phyloP scores from a whole-genome alignment of 30 jellyfish, hydroid and myxozoan species.

The Nemopilema nomurai region DNA sequence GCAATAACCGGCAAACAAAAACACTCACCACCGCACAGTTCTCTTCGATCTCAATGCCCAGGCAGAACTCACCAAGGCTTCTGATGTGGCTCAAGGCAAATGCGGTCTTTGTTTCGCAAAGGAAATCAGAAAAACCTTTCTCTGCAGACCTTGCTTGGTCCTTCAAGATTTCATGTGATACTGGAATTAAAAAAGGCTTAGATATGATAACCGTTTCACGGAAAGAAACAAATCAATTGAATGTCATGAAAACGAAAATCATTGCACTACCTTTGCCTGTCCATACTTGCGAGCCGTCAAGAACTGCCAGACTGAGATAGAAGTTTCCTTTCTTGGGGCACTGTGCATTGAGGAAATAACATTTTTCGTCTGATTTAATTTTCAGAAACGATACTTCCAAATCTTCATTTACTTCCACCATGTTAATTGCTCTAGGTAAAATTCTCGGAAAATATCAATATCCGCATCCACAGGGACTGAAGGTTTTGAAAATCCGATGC shows the following conservation, averaged over 20 bases:
- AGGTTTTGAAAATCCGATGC: constrained; percentile 29
- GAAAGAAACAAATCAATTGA: too few species aligned
- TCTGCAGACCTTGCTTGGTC: constrained; percentile 60
- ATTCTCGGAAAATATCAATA: constrained; percentile 16
- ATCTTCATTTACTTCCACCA: constrained; percentile 37
- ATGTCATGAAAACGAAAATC: too few species aligned
- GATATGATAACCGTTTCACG: background rate
- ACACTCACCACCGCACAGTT: constrained; percentile 13
- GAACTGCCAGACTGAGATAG: background rate
- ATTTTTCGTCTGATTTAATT: constrained; percentile 13
- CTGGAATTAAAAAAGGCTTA: background rate
- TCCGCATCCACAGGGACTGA: background rate
- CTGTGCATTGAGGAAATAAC: constrained; percentile 22
- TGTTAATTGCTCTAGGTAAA: background rate
- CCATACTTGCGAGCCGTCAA: constrained; percentile 49
- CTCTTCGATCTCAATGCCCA: constrained; percentile 23
- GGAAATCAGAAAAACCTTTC: constrained; percentile 16
- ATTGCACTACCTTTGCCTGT: constrained; percentile 48
- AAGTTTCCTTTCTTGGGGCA: constrained; percentile 4
- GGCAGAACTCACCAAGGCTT: background rate
- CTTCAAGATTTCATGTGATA: constrained; percentile 21
- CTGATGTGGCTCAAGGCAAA: background rate
- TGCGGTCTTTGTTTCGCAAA: constrained; percentile 32
- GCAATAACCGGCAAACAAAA: background rate
- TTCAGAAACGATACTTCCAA: constrained; percentile 54